Conservation (phyloP, 1,140 invertebrate species). For the Philopotamus ludificatus region DNA sequence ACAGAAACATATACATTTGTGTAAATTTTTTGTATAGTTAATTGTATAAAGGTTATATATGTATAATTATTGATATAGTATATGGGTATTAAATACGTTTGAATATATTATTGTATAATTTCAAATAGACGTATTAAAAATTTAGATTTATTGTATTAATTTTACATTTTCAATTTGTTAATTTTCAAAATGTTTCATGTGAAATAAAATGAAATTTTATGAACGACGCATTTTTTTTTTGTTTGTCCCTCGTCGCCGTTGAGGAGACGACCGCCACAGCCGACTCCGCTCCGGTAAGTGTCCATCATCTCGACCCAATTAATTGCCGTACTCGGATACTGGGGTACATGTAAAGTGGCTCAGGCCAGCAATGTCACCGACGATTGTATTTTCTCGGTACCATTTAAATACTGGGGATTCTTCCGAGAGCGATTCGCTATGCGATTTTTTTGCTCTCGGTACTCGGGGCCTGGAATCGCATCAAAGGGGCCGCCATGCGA, state of each 20-base stretch:
- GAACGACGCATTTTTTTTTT: conserved; percentile 13
- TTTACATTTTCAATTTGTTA: conserved; percentile 27
- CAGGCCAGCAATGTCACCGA: conserved; percentile 3
- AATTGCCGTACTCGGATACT: too few species aligned
- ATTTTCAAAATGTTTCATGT: conserved; percentile 31
- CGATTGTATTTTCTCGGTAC: conserved; percentile 29
- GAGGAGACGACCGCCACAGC: too few species aligned
- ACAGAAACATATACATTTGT: neutral
- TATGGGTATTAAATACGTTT: conserved; percentile 31
- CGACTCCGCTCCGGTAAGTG: too few species aligned
- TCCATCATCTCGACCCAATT: too few species aligned
- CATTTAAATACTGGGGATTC: conserved; percentile 28
- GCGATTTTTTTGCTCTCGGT: conserved; percentile 14
- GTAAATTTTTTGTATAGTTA: conserved; percentile 29
- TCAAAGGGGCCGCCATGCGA: conserved; percentile 20
- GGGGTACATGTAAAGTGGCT: conserved; percentile 4
- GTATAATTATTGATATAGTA: conserved; percentile 31
- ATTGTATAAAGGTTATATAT: conserved; percentile 30
- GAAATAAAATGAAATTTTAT: conserved; percentile 29
- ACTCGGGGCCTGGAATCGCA: neutral
- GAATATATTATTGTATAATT: conserved; percentile 33
- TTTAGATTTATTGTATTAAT: conserved; percentile 26
- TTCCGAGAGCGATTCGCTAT: conserved; percentile 14
- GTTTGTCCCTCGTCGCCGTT: neutral
- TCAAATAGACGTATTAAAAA: conserved; percentile 18